Conservation (phyloP, 2,797 vertebrate species). For the Sebastes matsubarae region DNA sequence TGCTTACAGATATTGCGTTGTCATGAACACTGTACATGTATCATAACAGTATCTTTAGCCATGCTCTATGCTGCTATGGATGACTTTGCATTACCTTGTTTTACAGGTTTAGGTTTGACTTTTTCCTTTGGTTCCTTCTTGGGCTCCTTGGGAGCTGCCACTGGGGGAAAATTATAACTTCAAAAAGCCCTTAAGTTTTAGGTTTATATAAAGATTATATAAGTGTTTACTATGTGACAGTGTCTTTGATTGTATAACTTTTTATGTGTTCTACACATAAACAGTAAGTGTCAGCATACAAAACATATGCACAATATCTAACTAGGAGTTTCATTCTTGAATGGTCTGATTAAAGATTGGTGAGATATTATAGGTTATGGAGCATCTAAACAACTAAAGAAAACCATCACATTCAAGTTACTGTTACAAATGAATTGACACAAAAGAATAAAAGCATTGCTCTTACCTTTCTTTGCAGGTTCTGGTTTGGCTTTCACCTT, state of each 20-base stretch:
- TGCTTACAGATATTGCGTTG: neutral
- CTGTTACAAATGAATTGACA: neutral
- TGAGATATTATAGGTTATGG: no score
- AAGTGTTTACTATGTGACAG: neutral
- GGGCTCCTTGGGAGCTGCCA: neutral
- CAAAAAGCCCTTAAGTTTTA: no score
- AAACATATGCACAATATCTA: neutral
- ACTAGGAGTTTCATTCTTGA: neutral
- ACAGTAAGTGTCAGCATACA: neutral
- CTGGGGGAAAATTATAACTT: neutral
- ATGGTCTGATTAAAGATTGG: neutral
- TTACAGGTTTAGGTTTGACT: neutral
- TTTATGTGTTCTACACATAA: neutral
- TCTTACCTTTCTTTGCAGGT: constrained; percentile 43
- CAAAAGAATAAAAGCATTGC: neutral
- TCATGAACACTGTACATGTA: neutral
- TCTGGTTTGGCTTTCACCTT: constrained; percentile 49
- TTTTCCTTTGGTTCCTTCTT: neutral
- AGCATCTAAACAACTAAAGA: no score
- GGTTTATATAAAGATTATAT: neutral
- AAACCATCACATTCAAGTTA: no score
- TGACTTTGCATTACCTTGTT: neutral
- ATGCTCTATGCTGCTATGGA: neutral
- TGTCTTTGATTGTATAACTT: neutral
- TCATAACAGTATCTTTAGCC: neutral